phyloP scores from a whole-genome alignment of 2,113 vertebrate genomes.

The Leptobrachium ailaonicum region DNA sequence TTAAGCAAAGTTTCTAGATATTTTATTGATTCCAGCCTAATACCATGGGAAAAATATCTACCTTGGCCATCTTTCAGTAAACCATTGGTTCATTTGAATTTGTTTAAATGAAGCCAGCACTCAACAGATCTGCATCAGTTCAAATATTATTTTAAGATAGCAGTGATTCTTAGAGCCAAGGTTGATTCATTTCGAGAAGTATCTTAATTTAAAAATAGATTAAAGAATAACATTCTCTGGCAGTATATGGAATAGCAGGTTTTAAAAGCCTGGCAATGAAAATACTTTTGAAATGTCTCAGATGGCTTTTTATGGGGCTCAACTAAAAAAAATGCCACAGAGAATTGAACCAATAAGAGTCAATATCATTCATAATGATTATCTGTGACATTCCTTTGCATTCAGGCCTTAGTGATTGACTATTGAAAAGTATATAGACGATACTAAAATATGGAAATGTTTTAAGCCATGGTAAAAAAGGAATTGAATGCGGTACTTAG shows the following conservation, averaged over 20 bases:
- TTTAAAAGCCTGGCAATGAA: conserved; percentile 37
- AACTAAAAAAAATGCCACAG: neutral
- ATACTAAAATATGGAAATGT: conserved; percentile 15
- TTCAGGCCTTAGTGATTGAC: conserved; percentile 22
- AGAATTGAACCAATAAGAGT: conserved; percentile 22
- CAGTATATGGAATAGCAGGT: neutral
- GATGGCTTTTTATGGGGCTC: conserved; percentile 19
- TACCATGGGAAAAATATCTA: neutral
- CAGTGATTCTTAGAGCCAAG: neutral
- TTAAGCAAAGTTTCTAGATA: too few relatives aligned
- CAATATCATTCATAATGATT: conserved; percentile 31
- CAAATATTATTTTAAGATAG: conserved; percentile 4
- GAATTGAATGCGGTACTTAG: neutral
- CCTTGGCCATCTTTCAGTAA: neutral
- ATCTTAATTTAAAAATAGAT: conserved; percentile 13
- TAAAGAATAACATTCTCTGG: conserved; percentile 20
- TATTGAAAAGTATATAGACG: conserved; percentile 1
- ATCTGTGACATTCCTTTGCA: conserved; percentile 31
- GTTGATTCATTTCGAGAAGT: conserved; percentile 1
- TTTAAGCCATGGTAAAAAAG: conserved; percentile 1
- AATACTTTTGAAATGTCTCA: conserved; percentile 5
- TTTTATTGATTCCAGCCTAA: too few relatives aligned
- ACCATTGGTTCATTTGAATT: neutral
- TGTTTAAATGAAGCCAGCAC: too few relatives aligned
- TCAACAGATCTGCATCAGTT: neutral